Conservation (phyloP, 2,797 vertebrate species). For the Falco rusticolus region DNA sequence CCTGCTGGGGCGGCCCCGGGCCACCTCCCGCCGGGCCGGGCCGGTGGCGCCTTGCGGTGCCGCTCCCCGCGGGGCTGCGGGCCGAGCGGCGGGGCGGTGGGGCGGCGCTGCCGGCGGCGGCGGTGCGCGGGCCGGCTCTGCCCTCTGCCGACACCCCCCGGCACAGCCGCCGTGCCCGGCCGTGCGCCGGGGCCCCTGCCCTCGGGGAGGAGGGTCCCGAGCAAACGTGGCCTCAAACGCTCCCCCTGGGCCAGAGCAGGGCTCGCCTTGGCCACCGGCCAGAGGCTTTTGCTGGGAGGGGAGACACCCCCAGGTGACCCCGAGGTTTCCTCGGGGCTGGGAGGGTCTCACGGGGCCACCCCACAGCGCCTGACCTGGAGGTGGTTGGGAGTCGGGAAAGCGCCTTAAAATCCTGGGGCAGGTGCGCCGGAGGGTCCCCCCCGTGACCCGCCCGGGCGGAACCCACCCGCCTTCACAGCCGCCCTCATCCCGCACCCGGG, state of each 20-base stretch:
- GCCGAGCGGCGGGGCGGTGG: background rate
- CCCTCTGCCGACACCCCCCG: conserved; percentile 20
- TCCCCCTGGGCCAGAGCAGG: background rate
- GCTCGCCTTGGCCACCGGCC: background rate
- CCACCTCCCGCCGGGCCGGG: background rate
- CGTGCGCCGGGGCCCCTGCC: no score
- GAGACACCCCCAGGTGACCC: background rate
- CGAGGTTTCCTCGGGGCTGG: no score
- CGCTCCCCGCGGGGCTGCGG: background rate
- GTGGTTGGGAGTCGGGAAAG: background rate
- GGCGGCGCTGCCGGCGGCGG: background rate
- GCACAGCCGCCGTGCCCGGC: background rate
- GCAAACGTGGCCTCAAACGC: no score
- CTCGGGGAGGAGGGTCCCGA: background rate
- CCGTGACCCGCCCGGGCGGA: background rate
- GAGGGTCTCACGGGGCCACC: background rate
- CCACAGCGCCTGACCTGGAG: background rate
- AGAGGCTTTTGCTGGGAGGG: background rate
- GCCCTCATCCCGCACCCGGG: background rate
- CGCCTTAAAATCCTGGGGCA: background rate
- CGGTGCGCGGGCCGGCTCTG: conserved; percentile 5
- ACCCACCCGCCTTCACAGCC: background rate
- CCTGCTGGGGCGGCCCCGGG: no score
- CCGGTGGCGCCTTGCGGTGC: background rate
- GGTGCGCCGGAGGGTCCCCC: background rate